Percentiles rank a stretch among this genome's conserved stretches.
phyloP scores from a whole-genome alignment of 2,888 invertebrate species.

The Pandemis cinnamomeana region DNA sequence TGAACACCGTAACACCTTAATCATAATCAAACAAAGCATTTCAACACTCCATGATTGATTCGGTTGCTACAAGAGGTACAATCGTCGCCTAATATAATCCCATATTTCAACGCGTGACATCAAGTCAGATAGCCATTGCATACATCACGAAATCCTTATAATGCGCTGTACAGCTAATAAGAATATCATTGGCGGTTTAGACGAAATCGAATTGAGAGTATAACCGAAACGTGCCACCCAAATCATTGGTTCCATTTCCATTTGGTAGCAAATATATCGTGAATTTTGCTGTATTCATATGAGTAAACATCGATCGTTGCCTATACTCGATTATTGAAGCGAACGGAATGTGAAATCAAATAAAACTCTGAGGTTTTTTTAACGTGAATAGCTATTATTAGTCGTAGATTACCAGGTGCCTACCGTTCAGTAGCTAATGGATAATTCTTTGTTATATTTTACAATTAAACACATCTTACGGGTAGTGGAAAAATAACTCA shows the following conservation, averaged over 20 bases:
- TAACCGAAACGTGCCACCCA: conserved; percentile 3
- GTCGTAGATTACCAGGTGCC: not conserved
- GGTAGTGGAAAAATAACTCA: too few species aligned
- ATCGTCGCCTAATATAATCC: not conserved
- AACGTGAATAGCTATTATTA: not conserved
- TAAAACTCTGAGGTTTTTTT: not conserved
- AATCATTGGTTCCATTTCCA: conserved; percentile 11
- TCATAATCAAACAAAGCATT: conserved; percentile 70
- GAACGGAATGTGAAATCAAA: conserved; percentile 7
- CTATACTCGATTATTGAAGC: conserved; percentile 10
- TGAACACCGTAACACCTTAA: conserved; percentile 69
- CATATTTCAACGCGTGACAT: not conserved
- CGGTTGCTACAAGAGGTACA: conserved; percentile 22
- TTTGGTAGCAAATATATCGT: conserved; percentile 13
- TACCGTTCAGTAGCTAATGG: not conserved
- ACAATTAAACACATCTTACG: too few species aligned
- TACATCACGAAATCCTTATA: conserved; percentile 1
- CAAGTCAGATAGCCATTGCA: not conserved
- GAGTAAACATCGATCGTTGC: conserved; percentile 11
- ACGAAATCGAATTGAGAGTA: conserved; percentile 2
- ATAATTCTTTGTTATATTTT: too few species aligned
- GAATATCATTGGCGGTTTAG: conserved; percentile 11
- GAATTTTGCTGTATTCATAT: conserved; percentile 13
- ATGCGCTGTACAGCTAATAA: not conserved
- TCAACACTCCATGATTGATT: conserved; percentile 61